Base-by-base conservation (phyloP, 2,797 vertebrate genomes). In the Notolabrus celidotus region DNA sequence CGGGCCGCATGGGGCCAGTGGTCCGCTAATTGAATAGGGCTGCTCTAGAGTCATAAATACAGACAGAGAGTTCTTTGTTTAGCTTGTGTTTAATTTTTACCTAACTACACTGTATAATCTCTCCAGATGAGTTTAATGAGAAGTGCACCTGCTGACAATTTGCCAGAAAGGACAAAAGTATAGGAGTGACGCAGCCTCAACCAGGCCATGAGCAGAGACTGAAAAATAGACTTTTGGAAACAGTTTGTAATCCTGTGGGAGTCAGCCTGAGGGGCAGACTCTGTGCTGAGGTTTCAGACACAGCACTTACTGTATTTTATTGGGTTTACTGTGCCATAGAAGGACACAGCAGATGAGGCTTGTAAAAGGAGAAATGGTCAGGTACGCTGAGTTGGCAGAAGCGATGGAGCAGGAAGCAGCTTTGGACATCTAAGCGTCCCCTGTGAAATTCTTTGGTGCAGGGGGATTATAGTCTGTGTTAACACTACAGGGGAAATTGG, bases 161-260 rank as follows among this genome's bases (percentile, higher is more conserved):
- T 49, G 25, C 47, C 33, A 38, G 1, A 56, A 45, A 50, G 29
- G 54, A 22, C 9, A 23, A 31, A 46, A 49, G 51, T 36, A 45
- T 52, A 16, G 14, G 23, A 49, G 59, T 12, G 41, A 70, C 31
- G 29, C 51, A 46, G 9, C 65, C 77, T 63, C 22, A 14, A 61
- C 1, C 43, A 52, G 43, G 15, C 61, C 14, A n/a, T 72, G 67
- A 36, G 46, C 3, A 7, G 56, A 65, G 47, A 38, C 17, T 36
- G 50, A 15, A 50, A 74, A 75, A 72, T 17, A 47, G 63, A 67
- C 25, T 59, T 34, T 31, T 61, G 59, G 17, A 66, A 71, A 76
- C 39, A 64, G 43, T 54, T 79, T 50, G 51, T 64, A 59, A 66
- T 77, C 77, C 79, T 79, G 7, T 66, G 74, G 69, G 79, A 77